These are phyloP conservation scores for Meloe dianella DNA, from an alignment of 2,888 invertebrate species.

Conservation along the genomic window DNA sequence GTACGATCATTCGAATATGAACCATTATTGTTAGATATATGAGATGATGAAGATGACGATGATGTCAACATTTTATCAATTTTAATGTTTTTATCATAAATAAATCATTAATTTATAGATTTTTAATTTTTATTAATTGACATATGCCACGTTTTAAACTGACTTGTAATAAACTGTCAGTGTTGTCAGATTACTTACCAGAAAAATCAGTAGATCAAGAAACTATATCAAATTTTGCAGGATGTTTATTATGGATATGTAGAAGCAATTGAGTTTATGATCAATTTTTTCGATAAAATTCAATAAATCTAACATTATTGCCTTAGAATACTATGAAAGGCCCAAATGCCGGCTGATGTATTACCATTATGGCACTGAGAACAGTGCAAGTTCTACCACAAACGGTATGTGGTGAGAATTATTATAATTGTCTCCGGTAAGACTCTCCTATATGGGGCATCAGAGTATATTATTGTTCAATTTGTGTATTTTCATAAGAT, in stretches of 20 bases:
- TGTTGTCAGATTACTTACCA: not conserved
- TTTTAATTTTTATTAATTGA: not conserved
- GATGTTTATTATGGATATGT: too few relatives aligned
- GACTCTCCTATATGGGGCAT: too few relatives aligned
- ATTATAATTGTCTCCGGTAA: too few relatives aligned
- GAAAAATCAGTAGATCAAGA: not conserved
- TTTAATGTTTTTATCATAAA: not conserved
- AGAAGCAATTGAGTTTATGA: too few relatives aligned
- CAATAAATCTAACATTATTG: not conserved
- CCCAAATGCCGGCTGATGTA: not conserved
- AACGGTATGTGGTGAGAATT: too few relatives aligned
- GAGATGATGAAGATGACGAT: conserved; percentile 51
- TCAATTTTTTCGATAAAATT: not conserved
- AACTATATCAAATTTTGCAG: too few relatives aligned
- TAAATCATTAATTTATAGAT: not conserved
- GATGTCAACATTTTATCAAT: conserved; percentile 56
- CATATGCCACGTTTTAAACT: conserved; percentile 3
- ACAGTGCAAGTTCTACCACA: too few relatives aligned
- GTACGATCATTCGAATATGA: conserved; percentile 68
- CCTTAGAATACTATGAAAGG: not conserved
- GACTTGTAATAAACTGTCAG: not conserved
- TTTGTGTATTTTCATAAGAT: too few relatives aligned
- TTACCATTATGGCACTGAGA: too few relatives aligned
- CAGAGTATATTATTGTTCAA: too few relatives aligned
- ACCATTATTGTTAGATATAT: conserved; percentile 61